These are phyloP conservation scores for Luehdorfia chinensis DNA, from an alignment of 1,140 invertebrate genomes.

Conservation along the genomic window DNA sequence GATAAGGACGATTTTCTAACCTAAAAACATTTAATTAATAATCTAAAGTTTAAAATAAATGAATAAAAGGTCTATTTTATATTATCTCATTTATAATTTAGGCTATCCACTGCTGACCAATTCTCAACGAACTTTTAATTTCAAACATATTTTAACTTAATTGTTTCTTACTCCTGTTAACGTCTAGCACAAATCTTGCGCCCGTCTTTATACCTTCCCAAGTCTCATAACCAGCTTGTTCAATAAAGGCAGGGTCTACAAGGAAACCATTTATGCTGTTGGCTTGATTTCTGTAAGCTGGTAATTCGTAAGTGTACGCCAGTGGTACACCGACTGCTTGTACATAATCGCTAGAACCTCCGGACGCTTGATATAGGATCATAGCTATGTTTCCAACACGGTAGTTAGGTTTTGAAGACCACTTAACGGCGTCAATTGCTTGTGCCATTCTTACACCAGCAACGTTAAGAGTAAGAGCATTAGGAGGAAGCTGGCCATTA, in stretches of 20 bases:
- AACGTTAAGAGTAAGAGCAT: conserved; percentile 31
- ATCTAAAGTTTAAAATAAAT: no score
- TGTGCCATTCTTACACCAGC: conserved; percentile 39
- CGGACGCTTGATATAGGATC: conserved; percentile 21
- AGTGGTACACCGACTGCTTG: conserved; percentile 77
- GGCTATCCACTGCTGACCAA: no score
- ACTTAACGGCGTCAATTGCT: conserved; percentile 33
- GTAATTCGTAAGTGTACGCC: conserved; percentile 83
- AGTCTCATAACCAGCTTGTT: conserved; percentile 49
- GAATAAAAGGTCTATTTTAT: no score
- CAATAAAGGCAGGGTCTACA: conserved; percentile 47
- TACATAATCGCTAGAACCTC: conserved; percentile 34
- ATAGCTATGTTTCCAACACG: conserved; percentile 24
- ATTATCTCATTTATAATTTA: no score
- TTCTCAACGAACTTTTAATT: no score
- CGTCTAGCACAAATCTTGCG: conserved; percentile 22
- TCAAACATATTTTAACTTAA: no score
- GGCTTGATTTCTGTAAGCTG: conserved; percentile 79
- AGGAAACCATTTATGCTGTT: conserved; percentile 35
- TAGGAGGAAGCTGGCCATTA: conserved; percentile 33
- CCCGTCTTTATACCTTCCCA: conserved; percentile 49
- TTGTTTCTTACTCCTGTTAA: conserved; percentile 15
- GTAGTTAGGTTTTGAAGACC: conserved; percentile 22
- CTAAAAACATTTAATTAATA: no score
- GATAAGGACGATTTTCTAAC: no score